A percentile compares a stretch with the other conserved stretches of the same genome.
Conservation (phyloP, 2,113 vertebrate genomes). For the Thomomys bottae region DNA sequence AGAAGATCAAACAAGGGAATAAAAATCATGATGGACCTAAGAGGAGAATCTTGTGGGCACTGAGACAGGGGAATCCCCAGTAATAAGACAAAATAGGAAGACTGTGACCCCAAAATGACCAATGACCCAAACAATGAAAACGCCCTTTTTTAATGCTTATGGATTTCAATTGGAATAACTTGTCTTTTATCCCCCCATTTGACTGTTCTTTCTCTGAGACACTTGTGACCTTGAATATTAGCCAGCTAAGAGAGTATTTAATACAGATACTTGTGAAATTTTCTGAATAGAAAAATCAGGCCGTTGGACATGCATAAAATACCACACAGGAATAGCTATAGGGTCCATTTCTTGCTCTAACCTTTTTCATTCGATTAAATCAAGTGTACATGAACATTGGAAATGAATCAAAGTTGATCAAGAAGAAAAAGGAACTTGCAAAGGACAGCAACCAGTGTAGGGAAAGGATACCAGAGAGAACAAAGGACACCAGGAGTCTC, state of each 20-base stretch:
- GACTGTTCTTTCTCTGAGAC: neutral
- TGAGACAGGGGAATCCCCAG: neutral
- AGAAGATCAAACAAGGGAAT: neutral
- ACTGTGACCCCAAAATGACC: no score
- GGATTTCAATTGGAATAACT: neutral
- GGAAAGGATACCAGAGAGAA: neutral
- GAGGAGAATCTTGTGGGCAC: neutral
- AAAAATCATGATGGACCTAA: neutral
- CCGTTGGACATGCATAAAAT: neutral
- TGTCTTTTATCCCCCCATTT: neutral
- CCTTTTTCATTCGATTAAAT: neutral
- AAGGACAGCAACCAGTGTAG: neutral
- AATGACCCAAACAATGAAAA: neutral
- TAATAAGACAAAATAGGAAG: neutral
- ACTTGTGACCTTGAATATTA: neutral
- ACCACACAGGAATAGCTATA: neutral
- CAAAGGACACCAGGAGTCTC: no score
- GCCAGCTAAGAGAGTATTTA: neutral
- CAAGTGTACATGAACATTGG: slow-evolving; percentile 25
- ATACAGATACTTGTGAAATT: neutral
- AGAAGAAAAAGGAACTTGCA: neutral
- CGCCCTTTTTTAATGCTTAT: neutral
- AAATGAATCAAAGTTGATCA: neutral
- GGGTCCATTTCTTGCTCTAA: neutral
- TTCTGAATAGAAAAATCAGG: neutral